Evolutionary conservation across 2,888 invertebrate genomes (phyloP).

Genomic region (Synanthedon tipuliformis): DNA sequence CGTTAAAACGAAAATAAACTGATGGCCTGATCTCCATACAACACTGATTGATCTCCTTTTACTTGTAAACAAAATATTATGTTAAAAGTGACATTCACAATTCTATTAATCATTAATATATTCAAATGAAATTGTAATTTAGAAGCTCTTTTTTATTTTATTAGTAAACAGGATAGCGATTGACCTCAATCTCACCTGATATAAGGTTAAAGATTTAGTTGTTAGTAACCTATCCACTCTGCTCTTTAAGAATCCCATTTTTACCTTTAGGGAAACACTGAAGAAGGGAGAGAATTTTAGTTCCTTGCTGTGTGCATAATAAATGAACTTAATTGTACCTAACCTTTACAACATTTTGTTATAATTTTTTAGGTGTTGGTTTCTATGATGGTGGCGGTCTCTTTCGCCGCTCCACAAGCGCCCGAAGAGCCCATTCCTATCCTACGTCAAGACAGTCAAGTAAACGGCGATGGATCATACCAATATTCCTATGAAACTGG

Average conservation of each 20-base stretch:
- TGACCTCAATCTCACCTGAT: too few species aligned
- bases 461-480: slow-evolving; percentile 74
- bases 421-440: slow-evolving; percentile 61
- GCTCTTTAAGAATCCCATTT: not conserved
- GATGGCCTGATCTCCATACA: too few species aligned
- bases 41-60: too few species aligned
- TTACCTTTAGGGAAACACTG: not conserved
- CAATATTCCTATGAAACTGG: slow-evolving; percentile 74
- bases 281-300: too few species aligned
- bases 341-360: not conserved
- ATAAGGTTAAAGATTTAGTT: not conserved
- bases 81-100: too few species aligned
- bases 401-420: slow-evolving; percentile 47
- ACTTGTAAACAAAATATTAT: too few species aligned
- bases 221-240: not conserved
- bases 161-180: too few species aligned
- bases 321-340: not conserved
- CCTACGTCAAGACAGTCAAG: slow-evolving; percentile 67
- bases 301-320: not conserved
- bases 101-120: not conserved
- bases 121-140: not conserved
- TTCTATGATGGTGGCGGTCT: slow-evolving; percentile 40
- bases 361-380: slow-evolving; percentile 38
- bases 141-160: not conserved
- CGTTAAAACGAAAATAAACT: too few species aligned